Base-by-base conservation (phyloP, 2,113 vertebrate genomes). In the Phalacrocorax aristotelis region DNA sequence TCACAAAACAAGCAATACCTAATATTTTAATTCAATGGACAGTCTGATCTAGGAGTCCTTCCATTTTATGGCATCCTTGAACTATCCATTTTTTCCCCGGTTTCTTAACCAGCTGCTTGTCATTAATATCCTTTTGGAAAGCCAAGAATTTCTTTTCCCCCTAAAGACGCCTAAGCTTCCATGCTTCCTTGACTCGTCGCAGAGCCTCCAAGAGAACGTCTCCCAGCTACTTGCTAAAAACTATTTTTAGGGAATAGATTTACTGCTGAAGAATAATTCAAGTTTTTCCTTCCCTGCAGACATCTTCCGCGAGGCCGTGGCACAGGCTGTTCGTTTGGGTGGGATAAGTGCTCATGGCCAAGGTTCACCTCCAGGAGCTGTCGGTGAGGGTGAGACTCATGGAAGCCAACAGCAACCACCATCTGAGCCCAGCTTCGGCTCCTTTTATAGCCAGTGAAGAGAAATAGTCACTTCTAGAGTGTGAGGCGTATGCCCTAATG, bases 251-350 rank as follows among this genome's bases (percentile, higher is more conserved):
- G 36, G 65, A 76, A 69, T 61, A 79, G 78, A 26, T 79, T 71
- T 92, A 54, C 65, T 42, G 54, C 49, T 84, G 72, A 93, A 83
- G 48, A 79, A 52, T 65, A 69, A 79, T 25, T 87, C 40, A 32
- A 61, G 52, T 5, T 75, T 75, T 76, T 68, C 29, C n/a, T 95
- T 92, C 80, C 77, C 23, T 9, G 42, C 58, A 90, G 51, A 34
- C 13, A 30, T 81, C 38, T 91, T 94, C 64, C 0, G 0, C 0
- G 2, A 93, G 77, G 58, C 54, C 49, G 5, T 0, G 0, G 25
- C 54, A 89, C 46, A 38, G 27, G 25, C 57, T 80, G 9, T 85
- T 88, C 49, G 13, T 78, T 77, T 49, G 71, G 75, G 66, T 72
- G 78, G 58, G 38, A 58, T 26, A 49, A 74, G 26, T 13, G 62